Conservation (phyloP, 1,140 invertebrate species). For the Diabrotica virgifera region DNA sequence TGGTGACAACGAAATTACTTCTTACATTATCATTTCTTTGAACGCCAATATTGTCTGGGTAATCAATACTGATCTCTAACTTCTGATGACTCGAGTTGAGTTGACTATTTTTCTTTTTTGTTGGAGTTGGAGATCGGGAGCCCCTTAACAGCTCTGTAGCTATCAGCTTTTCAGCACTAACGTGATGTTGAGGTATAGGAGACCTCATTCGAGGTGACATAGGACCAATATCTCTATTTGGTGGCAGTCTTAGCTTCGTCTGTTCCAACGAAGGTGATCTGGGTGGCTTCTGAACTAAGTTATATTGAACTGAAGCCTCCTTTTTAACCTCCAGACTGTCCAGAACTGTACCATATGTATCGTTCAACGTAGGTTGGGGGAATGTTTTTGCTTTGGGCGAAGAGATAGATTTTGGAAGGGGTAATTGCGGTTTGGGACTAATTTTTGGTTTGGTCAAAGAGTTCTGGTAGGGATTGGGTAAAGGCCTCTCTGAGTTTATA, state of each 20-base stretch:
- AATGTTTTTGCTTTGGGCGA: neutral
- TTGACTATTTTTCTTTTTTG: conserved; percentile 12
- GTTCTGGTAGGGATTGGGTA: conserved; percentile 43
- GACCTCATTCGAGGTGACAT: conserved; percentile 43
- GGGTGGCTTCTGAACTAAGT: conserved; percentile 18
- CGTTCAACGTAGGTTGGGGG: conserved; percentile 19
- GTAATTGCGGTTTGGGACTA: conserved; percentile 10
- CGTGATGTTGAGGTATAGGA: conserved; percentile 39
- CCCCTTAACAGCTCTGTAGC: conserved; percentile 44
- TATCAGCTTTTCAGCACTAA: conserved; percentile 45
- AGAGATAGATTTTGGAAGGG: neutral
- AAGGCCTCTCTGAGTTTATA: conserved; percentile 43
- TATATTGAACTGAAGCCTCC: neutral
- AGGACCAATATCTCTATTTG: conserved; percentile 41
- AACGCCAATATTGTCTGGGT: conserved; percentile 24
- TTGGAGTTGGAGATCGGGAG: conserved; percentile 30
- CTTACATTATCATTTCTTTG: neutral
- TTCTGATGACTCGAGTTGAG: conserved; percentile 21
- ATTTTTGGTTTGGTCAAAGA: conserved; percentile 6
- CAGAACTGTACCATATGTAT: conserved; percentile 41
- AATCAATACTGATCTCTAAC: conserved; percentile 28
- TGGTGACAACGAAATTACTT: neutral
- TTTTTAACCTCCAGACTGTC: conserved; percentile 30
- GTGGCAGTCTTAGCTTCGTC: conserved; percentile 41
- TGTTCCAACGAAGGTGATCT: conserved; percentile 33